phyloP scores from a whole-genome alignment of 2,797 vertebrate species.

The Meda fulgida region DNA sequence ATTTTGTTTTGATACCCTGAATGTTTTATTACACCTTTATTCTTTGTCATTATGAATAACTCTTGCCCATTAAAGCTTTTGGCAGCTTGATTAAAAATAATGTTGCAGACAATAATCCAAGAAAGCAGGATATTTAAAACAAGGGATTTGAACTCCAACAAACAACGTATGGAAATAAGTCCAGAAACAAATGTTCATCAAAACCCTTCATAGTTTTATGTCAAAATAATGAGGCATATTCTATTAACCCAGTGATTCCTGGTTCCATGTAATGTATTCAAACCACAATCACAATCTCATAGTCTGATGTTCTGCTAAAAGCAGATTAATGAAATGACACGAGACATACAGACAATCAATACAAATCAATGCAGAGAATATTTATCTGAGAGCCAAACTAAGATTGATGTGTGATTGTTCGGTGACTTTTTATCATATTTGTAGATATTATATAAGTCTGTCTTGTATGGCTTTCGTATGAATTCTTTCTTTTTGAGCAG shows the following conservation, averaged over 20 bases:
- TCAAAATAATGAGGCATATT: conserved; percentile 2
- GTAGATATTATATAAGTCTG: not conserved
- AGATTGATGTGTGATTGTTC: conserved; percentile 16
- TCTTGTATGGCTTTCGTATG: conserved; percentile 2
- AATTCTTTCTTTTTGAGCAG: conserved; percentile 28
- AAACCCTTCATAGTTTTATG: not conserved
- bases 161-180: not conserved
- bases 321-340: conserved; percentile 2
- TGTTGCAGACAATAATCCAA: conserved; percentile 37
- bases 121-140: conserved; percentile 3
- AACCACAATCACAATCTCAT: not conserved
- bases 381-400: not conserved
- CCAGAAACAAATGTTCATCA: conserved; percentile 26
- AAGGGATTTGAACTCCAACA: conserved; percentile 28
- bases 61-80: conserved; percentile 25
- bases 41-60: conserved; percentile 42
- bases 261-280: not conserved
- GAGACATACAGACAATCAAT: not conserved
- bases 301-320: not conserved
- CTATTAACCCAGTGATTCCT: not conserved
- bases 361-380: conserved; percentile 13
- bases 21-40: conserved; percentile 29
- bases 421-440: not conserved
- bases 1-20: conserved; percentile 17
- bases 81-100: conserved; percentile 42